Conservation (phyloP, 2,888 invertebrate species). For the Choristoneura rosaceana region DNA sequence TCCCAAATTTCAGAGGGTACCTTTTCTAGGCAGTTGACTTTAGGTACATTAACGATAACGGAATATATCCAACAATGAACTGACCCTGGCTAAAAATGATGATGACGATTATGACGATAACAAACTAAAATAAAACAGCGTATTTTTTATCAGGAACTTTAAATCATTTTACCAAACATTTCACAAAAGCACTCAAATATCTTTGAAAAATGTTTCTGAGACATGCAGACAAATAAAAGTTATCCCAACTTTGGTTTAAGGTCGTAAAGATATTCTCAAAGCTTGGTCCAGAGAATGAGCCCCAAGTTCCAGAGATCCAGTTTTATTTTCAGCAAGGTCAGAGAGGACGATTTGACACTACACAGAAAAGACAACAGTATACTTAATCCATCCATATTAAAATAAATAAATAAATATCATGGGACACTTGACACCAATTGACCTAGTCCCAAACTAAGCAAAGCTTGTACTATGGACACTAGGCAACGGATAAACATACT, state of each 20-base stretch:
- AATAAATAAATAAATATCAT: too few relatives aligned
- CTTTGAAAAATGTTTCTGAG: constrained; percentile 13
- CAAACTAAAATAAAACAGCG: background rate
- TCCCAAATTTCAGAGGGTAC: too few relatives aligned
- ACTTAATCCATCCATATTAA: too few relatives aligned
- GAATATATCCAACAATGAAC: too few relatives aligned
- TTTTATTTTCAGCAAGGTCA: constrained; percentile 39
- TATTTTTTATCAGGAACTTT: background rate
- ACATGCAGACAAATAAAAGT: constrained; percentile 12
- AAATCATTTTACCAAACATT: background rate
- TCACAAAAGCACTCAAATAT: constrained; percentile 7
- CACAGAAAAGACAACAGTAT: constrained; percentile 8
- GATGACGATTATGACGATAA: too few relatives aligned
- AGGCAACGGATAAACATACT: too few relatives aligned
- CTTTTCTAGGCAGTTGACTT: too few relatives aligned
- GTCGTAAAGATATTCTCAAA: constrained; percentile 27
- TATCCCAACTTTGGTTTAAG: constrained; percentile 18
- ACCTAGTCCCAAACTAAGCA: too few relatives aligned
- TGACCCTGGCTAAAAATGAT: too few relatives aligned
- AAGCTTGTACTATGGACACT: too few relatives aligned
- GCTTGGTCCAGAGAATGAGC: constrained; percentile 22
- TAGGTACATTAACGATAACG: too few relatives aligned
- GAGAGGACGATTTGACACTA: constrained; percentile 27
- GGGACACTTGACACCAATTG: too few relatives aligned
- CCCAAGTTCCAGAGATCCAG: constrained; percentile 25